Evolutionary conservation across 2,113 vertebrate genomes (phyloP).

Genomic region (Leiothrix lutea): DNA sequence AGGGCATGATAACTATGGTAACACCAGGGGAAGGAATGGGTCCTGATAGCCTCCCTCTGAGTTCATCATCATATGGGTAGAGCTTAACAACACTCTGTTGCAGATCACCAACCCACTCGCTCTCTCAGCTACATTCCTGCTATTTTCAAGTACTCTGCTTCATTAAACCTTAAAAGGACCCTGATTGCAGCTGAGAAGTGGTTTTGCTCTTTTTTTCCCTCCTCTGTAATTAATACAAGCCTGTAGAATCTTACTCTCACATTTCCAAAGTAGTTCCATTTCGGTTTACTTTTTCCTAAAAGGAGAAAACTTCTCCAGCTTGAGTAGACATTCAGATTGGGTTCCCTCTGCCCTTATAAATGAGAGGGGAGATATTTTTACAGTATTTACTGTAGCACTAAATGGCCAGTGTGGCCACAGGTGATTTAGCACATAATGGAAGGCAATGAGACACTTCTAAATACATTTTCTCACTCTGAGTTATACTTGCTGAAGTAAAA

Average conservation of each 20-base stretch:
- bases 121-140: background rate
- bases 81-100: background rate
- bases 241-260: background rate
- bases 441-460: background rate
- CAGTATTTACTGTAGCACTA: background rate
- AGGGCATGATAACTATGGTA: background rate
- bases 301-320: background rate
- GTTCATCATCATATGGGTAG: background rate
- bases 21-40: background rate
- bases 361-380: background rate
- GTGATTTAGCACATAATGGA: background rate
- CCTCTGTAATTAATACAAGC: constrained; percentile 4
- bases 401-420: background rate
- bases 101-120: background rate
- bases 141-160: constrained; percentile 33
- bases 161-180: constrained; percentile 43
- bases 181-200: background rate
- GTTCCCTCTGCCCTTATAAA: background rate
- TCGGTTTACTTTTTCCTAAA: background rate
- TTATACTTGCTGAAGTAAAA: constrained; percentile 15
- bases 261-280: background rate
- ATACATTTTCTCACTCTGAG: constrained; percentile 42
- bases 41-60: background rate
- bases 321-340: background rate
- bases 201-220: background rate